A percentile compares a stretch with the other conserved stretches of the same genome.
Evolutionary conservation across 2,113 vertebrate genomes (phyloP).

Genomic region (Macrotus californicus): DNA sequence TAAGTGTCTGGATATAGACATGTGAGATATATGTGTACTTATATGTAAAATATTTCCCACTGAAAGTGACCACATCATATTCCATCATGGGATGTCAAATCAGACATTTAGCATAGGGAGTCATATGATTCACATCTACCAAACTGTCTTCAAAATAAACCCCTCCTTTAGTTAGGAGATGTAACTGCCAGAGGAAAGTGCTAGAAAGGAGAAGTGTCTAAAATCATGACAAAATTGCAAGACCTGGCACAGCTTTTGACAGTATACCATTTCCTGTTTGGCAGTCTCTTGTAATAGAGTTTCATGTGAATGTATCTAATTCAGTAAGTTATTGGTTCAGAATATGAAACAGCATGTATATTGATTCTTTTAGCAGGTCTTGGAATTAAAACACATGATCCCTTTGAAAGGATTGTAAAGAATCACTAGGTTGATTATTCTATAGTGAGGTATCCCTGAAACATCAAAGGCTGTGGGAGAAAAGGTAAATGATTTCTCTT

Average conservation of each 20-base stretch:
- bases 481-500: background rate
- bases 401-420: background rate
- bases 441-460: background rate
- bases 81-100: background rate
- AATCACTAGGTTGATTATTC: background rate
- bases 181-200: background rate
- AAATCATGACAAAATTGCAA: background rate
- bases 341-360: background rate
- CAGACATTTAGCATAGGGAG: background rate
- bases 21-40: background rate
- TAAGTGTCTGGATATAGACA: background rate
- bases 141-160: background rate
- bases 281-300: background rate
- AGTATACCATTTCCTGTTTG: background rate
- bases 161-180: background rate
- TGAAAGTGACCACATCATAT: background rate
- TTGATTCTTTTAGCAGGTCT: background rate
- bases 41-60: background rate
- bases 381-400: background rate
- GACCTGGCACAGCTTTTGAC: background rate
- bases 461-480: background rate
- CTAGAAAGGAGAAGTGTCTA: background rate
- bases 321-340: background rate
- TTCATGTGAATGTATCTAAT: background rate
- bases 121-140: background rate